These are phyloP conservation scores for Diarsia mendica DNA, from an alignment of 2,888 invertebrate genomes.

Conservation along the genomic window DNA sequence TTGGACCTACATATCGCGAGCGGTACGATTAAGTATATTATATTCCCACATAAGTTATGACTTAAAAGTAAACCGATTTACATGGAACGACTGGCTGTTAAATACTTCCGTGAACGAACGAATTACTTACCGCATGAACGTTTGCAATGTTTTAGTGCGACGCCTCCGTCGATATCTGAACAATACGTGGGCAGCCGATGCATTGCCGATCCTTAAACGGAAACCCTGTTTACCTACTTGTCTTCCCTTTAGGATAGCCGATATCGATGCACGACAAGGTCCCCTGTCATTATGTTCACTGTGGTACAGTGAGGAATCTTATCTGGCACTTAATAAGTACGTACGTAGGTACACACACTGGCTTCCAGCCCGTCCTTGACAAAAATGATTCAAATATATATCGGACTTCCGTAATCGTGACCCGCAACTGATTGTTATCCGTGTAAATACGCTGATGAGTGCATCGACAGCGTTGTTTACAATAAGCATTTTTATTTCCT, in stretches of 20 bases:
- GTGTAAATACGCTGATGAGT: constrained; percentile 75
- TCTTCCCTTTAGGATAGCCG: constrained; percentile 84
- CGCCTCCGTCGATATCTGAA: constrained; percentile 83
- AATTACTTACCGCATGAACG: constrained; percentile 84
- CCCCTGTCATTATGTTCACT: constrained; percentile 78
- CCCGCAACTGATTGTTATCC: constrained; percentile 71
- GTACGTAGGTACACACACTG: constrained; percentile 64
- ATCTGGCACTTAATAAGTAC: constrained; percentile 77
- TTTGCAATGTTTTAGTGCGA: constrained; percentile 84
- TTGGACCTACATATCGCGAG: constrained; percentile 26
- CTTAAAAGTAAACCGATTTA: constrained; percentile 75
- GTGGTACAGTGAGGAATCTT: constrained; percentile 76
- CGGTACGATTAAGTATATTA: constrained; percentile 45
- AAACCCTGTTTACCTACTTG: constrained; percentile 86
- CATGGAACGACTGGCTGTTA: constrained; percentile 74
- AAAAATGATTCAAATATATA: constrained; percentile 78
- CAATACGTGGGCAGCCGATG: constrained; percentile 87
- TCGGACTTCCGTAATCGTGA: constrained; percentile 83
- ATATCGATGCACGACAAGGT: constrained; percentile 82
- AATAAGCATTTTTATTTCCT: constrained; percentile 72
- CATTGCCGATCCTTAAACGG: constrained; percentile 86
- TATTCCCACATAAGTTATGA: constrained; percentile 68
- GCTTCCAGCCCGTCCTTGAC: constrained; percentile 75
- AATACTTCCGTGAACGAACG: constrained; percentile 86
- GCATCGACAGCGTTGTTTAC: constrained; percentile 69